These are phyloP conservation scores for Dolichopus griseipennis DNA, from an alignment of 2,888 invertebrate genomes.

Conservation along the genomic window DNA sequence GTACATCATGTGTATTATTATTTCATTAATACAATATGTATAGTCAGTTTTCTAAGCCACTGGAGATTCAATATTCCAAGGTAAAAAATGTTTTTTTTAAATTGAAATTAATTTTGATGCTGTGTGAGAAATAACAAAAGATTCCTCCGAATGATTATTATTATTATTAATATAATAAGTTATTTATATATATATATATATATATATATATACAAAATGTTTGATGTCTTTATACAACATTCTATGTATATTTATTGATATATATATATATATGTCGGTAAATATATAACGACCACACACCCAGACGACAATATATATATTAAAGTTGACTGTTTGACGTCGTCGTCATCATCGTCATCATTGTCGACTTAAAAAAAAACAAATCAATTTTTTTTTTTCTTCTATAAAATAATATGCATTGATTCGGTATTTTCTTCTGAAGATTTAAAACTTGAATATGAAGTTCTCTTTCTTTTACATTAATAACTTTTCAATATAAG, in stretches of 20 bases:
- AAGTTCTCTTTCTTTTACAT: not conserved
- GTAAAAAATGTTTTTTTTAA: too few relatives aligned
- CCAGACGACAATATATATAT: not conserved
- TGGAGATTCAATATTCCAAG: constrained; percentile 6
- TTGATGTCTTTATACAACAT: too few relatives aligned
- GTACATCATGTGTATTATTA: too few relatives aligned
- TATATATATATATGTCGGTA: not conserved
- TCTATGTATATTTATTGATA: not conserved
- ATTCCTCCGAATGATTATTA: not conserved
- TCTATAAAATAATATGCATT: too few relatives aligned
- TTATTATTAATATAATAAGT: not conserved
- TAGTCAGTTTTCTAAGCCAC: not conserved
- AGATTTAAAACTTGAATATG: not conserved
- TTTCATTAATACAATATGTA: constrained; percentile 1
- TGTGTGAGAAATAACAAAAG: not conserved
- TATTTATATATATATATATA: not conserved
- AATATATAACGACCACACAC: constrained; percentile 1
- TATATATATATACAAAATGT: not conserved
- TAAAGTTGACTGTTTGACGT: not conserved
- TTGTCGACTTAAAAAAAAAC: too few relatives aligned
- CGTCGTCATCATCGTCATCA: not conserved
- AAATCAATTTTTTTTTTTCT: too few relatives aligned
- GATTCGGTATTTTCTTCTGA: not conserved
- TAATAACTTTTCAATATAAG: not conserved
- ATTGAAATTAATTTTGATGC: not conserved